Percentiles rank a stretch among this genome's conserved stretches.
Conservation (phyloP, 2,888 invertebrate species). For the Cordilura impudica region DNA sequence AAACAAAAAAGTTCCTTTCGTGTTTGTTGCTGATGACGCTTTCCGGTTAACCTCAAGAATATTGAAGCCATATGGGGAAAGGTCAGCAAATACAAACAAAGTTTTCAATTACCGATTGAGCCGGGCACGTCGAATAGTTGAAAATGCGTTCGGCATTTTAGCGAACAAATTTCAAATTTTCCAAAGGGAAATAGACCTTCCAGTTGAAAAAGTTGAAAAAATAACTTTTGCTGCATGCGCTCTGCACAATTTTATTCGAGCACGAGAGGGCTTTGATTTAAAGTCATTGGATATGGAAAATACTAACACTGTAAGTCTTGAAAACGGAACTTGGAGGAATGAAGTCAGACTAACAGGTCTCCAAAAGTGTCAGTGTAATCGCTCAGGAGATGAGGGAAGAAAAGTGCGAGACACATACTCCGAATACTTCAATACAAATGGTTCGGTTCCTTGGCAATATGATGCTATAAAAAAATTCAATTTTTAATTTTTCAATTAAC, state of each 20-base stretch:
- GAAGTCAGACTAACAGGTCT: neutral
- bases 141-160: too few relatives aligned
- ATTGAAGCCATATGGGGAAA: neutral
- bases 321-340: neutral
- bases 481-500: too few relatives aligned
- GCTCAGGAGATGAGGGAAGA: constrained; percentile 9
- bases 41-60: too few relatives aligned
- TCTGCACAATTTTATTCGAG: constrained; percentile 11
- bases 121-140: neutral
- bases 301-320: neutral
- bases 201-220: constrained; percentile 18
- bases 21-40: neutral
- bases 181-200: constrained; percentile 3
- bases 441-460: too few relatives aligned
- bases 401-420: constrained; percentile 13
- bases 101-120: neutral
- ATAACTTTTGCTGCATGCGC: constrained; percentile 9
- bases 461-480: too few relatives aligned
- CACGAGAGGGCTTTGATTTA: neutral
- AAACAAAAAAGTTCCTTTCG: neutral
- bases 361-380: neutral
- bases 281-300: neutral
- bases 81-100: neutral
- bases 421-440: too few relatives aligned
- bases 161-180: too few relatives aligned